Base-by-base conservation (phyloP, 2,797 vertebrate genomes). In the Holocentrus rufus region DNA sequence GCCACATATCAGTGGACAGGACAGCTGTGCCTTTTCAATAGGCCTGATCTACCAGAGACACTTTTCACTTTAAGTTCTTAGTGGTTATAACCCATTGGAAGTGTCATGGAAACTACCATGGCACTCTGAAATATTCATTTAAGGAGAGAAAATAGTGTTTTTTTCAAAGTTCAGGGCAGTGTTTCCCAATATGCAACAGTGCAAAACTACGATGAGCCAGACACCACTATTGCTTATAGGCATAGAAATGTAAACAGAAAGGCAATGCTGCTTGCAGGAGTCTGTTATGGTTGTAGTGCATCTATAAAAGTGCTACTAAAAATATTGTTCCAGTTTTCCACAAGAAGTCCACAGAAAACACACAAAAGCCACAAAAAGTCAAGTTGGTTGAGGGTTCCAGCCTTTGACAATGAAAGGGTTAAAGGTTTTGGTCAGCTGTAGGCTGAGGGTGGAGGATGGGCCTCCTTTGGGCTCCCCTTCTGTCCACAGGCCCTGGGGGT, bases 21-120 rank as follows among this genome's bases (percentile, higher is more conserved):
- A 91, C 94, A 97, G 94, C 94, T 96, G 94, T 91, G 93, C 86
- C 93, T 94, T 92, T 96, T 95, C 94, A 95, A 80, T 81, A 76
- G 89, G 89, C 88, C 89, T 93, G 84, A 83, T 85, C 90, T 90
- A 85, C 79, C 90, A 79, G 90, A 90, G 85, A 88, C 88, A 89
- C 87, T 91, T 84, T 85, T 81, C 83, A 85, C 73, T 60, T 30
- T 18, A 46, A 72, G 80, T 67, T 87, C 76, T 87, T 74, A 81
- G 74, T 83, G 58, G 63, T 67, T 80, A 84, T 85, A 85, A 87
- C 79, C 67, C 53, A 55, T 81, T 60, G 75, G 72, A 74, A 70
- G 30, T 84, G 88, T 86, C 81, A 90, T 87, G 83, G 87, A 86
- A 87, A 89, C 82, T 6, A 65, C 18, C 14, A 2, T 44, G 34